A percentile compares a stretch with the other conserved stretches of the same genome.
Evolutionary conservation across 2,797 vertebrate species (phyloP).

Genomic region (Malacoraja senta): DNA sequence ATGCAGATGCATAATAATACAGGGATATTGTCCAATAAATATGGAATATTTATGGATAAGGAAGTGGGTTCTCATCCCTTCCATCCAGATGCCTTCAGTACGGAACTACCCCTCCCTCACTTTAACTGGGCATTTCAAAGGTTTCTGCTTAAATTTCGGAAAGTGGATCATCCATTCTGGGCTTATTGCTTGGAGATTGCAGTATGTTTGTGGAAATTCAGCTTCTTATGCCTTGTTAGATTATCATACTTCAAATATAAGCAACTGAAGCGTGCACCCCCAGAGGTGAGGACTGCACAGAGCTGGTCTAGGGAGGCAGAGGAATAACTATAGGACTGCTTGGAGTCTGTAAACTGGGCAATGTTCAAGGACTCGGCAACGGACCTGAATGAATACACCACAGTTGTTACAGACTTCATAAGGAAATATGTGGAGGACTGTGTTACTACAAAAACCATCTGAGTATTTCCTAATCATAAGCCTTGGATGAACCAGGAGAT

Average conservation of each 20-base stretch:
- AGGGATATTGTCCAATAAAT: neutral
- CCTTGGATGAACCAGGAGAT: too few relatives aligned
- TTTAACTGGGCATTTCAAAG: neutral
- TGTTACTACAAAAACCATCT: too few relatives aligned
- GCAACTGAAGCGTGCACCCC: too few relatives aligned
- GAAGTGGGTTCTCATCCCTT: neutral
- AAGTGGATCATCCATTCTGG: neutral
- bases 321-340: too few relatives aligned
- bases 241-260: neutral
- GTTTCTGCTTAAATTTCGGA: neutral
- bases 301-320: too few relatives aligned
- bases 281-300: too few relatives aligned
- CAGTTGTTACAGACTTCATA: too few relatives aligned
- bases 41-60: neutral
- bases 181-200: neutral
- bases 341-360: too few relatives aligned
- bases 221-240: neutral
- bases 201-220: neutral
- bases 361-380: too few relatives aligned
- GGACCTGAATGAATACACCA: too few relatives aligned
- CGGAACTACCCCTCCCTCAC: neutral
- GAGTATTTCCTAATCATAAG: too few relatives aligned
- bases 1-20: neutral
- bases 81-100: neutral
- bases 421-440: too few relatives aligned